Base-by-base conservation (phyloP, 2,888 invertebrate genomes). In the Sarcophaga carnaria region DNA sequence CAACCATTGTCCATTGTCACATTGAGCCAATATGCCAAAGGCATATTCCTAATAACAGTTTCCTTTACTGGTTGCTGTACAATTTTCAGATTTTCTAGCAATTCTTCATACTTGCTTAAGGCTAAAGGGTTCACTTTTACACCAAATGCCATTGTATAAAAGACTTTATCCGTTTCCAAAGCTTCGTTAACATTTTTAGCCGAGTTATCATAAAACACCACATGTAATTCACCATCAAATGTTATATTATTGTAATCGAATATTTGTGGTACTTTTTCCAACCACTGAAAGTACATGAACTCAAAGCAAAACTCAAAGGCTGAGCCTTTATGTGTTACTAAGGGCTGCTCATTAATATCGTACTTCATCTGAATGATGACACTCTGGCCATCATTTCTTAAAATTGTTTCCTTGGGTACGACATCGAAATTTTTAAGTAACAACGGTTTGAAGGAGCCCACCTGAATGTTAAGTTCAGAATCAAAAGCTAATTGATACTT, bases 231-330 rank as follows among this genome's bases (percentile, higher is more conserved):
- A 2, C 10, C 69, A 3, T 49, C 49, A 75, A 76, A 76, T 63
- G 63, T 76, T 22, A 70, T 0, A 54, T 81, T 76, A 22, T 37
- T n/a, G 17, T 54, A 54, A 2, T 5, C 4, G 8, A 27, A 63
- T 4, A 20, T 6, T 2, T 49, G 1, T 20, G 22, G n/a, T 1
- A 22, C 54, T 6, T 37, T 12, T n/a, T 69, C 17, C 14, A 81
- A 54, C 69, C 81, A 76, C 49, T 81, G 67, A 12, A 81, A 81
- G 27, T 62, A 54, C 37, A 81, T 60, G 60, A 5, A 37, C 11
- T 37, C 3, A 8, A 82, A 82, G 27, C 63, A 54, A 45, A 20
- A 82, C 22, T 8, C 12, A 17, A 0, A 12, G 3, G 3, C 4
- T 54, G 17, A 17, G 1, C 54, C 54, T 17, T 54, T 0, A 12